A percentile compares a stretch with the other conserved stretches of the same genome.
These are phyloP conservation scores for Semnornis frantzii DNA, from an alignment of 2,113 vertebrate genomes.

Conservation along the genomic window DNA sequence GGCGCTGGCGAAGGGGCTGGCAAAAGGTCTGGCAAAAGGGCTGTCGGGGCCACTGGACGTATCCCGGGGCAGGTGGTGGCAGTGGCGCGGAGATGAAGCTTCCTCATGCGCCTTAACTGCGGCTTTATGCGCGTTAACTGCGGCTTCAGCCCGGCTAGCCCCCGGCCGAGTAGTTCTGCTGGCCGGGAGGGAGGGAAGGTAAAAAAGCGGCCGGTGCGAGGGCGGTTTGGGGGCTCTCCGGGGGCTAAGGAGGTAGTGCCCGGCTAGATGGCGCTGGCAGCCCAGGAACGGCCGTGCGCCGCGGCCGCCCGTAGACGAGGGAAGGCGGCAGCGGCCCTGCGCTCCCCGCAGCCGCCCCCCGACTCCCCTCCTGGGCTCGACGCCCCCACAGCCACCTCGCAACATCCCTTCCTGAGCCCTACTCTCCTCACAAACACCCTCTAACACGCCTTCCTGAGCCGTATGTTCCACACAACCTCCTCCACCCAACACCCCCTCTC, in stretches of 20 bases:
- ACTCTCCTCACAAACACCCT: too few species aligned
- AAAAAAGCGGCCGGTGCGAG: neutral
- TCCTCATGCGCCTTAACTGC: neutral
- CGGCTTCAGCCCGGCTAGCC: neutral
- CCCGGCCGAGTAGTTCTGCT: neutral
- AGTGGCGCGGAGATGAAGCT: neutral
- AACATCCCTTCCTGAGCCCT: too few species aligned
- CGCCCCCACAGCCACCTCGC: too few species aligned
- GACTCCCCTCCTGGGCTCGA: too few species aligned
- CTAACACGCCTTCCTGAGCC: neutral
- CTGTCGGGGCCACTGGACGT: rapidly evolving
- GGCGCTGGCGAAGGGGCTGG: neutral
- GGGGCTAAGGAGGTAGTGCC: neutral
- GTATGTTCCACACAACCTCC: neutral
- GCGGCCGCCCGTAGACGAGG: neutral
- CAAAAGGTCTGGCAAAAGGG: too few species aligned
- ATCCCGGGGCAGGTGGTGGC: neutral
- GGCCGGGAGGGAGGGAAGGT: neutral
- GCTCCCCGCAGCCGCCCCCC: neutral
- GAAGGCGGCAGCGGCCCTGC: neutral
- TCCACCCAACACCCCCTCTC: too few species aligned
- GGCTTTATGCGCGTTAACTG: neutral
- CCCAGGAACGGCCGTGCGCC: conserved; percentile 62
- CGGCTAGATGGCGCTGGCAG: conserved; percentile 81
- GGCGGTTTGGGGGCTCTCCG: neutral